Base-by-base conservation (phyloP, 2,888 invertebrate genomes). In the Antheraea assamensis region DNA sequence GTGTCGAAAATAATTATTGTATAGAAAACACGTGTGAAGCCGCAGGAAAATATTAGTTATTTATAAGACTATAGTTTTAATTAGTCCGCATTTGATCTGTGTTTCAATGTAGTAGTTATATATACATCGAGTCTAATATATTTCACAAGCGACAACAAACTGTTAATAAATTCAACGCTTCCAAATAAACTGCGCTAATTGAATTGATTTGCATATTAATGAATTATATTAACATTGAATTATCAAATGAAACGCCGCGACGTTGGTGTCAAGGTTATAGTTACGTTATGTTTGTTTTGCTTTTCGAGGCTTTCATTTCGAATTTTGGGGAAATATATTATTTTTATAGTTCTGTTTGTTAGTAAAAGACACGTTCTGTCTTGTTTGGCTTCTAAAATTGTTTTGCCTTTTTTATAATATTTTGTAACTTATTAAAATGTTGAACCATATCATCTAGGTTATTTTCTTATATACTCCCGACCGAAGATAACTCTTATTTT, bases 161-260 rank as follows among this genome's bases (percentile, higher is more conserved):
- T 35, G 15, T 21, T 42, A 70, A 73, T 70, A 68, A 70, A 73
- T 27, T 42, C 55, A 21, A 58, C 58, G 71, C 15, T 70, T 55
- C 31, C 47, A 72, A 55, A 68, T 73, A 58, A 73, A 24, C 21
- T 15, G 70, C 70, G 27, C 42, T 58, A 73, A 73, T 73, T 55
- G 55, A 70, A 52, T 47, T 70, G n/a, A 73, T 73, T 70, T 70
- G 21, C 70, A 73, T 70, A 27, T 58, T 70, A 73, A 73, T 70
- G 55, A 70, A 70, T 42, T 55, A 52, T 55, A 70, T 70, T 70
- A 70, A 31, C 73, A 70, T 70, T n/a, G 35, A 55, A 70, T 66
- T 55, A 72, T 47, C 68, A 42, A 73, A 55, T 47, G 58, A 73
- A 73, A 70, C 27, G 55, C 21, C 70, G 42, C n/a, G 27, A 13